These are phyloP conservation scores for Chinchilla lanigera DNA, from an alignment of 2,113 vertebrate genomes.

Conservation along the genomic window DNA sequence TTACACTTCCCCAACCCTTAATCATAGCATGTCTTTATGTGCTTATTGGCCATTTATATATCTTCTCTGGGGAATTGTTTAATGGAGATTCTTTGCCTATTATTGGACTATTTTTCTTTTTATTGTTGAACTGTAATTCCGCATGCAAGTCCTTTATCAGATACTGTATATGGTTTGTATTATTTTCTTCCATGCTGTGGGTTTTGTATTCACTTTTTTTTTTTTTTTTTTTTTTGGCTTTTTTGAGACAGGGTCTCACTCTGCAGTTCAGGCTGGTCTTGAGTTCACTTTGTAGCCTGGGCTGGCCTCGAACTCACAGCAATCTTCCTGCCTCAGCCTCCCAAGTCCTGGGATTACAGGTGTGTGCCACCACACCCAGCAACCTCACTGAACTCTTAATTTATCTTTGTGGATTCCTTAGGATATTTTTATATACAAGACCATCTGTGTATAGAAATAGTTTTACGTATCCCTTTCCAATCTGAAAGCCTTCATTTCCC, in stretches of 20 bases:
- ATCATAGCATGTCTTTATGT: background rate
- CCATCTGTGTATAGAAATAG: background rate
- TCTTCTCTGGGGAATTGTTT: background rate
- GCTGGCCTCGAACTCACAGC: background rate
- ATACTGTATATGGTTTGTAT: background rate
- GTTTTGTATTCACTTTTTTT: background rate
- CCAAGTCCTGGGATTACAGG: background rate
- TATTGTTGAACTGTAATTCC: background rate
- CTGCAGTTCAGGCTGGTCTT: background rate
- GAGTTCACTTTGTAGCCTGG: too few relatives aligned
- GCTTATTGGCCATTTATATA: background rate
- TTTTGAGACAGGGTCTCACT: background rate
- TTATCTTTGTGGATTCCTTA: background rate
- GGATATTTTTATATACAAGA: background rate
- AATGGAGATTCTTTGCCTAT: background rate
- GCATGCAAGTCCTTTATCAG: background rate
- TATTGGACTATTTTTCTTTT: background rate
- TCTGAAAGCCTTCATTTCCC: background rate
- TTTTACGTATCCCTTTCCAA: background rate
- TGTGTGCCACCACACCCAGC: background rate
- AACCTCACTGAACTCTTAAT: background rate
- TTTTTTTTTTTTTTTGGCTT: background rate
- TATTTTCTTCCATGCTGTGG: background rate
- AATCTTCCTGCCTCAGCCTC: background rate
- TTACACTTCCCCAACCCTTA: background rate